Evolutionary conservation across 2,113 vertebrate species (phyloP).

Genomic region (Geothlypis trichas): DNA sequence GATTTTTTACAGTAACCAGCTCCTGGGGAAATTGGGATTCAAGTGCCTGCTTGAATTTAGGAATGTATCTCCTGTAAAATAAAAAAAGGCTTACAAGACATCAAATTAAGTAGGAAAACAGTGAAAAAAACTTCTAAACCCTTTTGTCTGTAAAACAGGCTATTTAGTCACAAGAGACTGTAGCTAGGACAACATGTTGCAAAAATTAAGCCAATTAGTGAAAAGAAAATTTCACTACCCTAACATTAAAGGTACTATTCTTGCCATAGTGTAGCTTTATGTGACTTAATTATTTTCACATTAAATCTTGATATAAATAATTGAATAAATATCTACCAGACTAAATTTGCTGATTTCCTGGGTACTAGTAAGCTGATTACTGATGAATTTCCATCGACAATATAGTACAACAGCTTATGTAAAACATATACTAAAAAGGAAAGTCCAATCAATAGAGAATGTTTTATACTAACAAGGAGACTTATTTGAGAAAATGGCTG

Average conservation of each 20-base stretch:
- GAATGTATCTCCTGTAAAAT: not conserved
- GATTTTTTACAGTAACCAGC: not conserved
- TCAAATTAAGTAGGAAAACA: not conserved
- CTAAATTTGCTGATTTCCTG: not conserved
- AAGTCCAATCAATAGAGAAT: not conserved
- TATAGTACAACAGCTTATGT: not conserved
- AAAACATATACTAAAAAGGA: not conserved
- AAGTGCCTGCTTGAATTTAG: not conserved
- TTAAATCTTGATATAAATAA: not conserved
- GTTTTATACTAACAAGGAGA: not conserved
- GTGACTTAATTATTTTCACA: not conserved
- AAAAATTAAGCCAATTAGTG: not conserved
- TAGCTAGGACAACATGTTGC: not conserved
- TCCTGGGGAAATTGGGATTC: not conserved
- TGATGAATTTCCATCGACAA: not conserved
- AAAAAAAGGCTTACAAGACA: not conserved
- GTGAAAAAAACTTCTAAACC: not conserved
- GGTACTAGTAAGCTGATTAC: not conserved
- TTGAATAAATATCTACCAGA: not conserved
- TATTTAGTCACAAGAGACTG: not conserved
- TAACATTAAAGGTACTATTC: not conserved
- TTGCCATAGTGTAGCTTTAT: not conserved
- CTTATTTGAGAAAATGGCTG: not conserved
- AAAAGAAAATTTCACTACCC: not conserved
- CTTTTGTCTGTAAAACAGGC: not conserved